These are phyloP conservation scores for Sarcophaga variegata DNA, from an alignment of 2,888 invertebrate genomes.

Conservation along the genomic window DNA sequence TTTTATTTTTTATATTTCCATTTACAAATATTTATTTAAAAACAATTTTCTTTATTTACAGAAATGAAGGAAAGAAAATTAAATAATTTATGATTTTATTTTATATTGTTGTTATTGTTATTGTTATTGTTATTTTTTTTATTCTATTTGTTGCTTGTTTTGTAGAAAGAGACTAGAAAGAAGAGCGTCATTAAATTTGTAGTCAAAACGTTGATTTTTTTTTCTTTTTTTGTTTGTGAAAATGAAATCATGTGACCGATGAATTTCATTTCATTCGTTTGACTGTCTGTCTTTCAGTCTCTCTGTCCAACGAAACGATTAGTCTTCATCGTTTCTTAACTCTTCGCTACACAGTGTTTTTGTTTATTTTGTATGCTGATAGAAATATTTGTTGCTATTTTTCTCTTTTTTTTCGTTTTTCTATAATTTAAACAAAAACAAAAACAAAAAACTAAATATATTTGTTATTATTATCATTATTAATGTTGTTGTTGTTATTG, in stretches of 20 bases:
- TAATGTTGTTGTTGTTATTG: not conserved
- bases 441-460: not conserved
- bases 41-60: not conserved
- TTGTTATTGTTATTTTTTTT: not conserved
- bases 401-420: not conserved
- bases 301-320: not conserved
- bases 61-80: not conserved
- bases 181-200: constrained; percentile 52
- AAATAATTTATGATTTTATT: constrained; percentile 7
- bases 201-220: constrained; percentile 17
- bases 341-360: not conserved
- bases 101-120: constrained; percentile 3
- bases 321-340: constrained; percentile 1
- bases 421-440: too few species aligned
- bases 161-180: constrained; percentile 6
- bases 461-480: not conserved
- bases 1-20: not conserved
- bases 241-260: constrained; percentile 65
- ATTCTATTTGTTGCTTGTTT: constrained; percentile 12
- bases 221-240: constrained; percentile 59
- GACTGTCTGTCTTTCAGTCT: not conserved
- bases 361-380: constrained; percentile 28
- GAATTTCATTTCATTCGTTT: constrained; percentile 37
- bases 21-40: constrained; percentile 30
- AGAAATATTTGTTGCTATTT: constrained; percentile 1